Conservation (phyloP, 2,797 vertebrate species). For the Ctenosaura bakeri region DNA sequence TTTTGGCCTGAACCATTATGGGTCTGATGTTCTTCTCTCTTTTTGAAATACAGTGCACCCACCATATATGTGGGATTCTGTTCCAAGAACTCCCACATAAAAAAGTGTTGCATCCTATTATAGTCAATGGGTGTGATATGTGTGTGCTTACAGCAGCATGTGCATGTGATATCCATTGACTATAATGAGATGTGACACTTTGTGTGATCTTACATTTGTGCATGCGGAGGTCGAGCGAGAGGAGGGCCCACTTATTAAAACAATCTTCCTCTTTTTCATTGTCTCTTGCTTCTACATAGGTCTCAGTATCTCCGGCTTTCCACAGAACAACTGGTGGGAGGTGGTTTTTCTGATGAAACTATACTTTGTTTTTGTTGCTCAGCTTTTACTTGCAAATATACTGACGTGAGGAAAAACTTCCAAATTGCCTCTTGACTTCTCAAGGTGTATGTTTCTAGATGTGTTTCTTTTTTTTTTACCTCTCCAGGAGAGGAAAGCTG, state of each 20-base stretch:
- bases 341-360: not conserved
- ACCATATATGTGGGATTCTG: too few relatives aligned
- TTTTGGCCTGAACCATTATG: not conserved
- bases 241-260: not conserved
- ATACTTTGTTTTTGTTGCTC: constrained; percentile 8
- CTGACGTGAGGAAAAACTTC: constrained; percentile 10
- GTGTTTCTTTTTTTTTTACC: not conserved
- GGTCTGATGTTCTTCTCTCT: not conserved
- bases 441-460: not conserved
- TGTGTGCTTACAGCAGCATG: too few relatives aligned
- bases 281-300: not conserved
- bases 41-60: not conserved
- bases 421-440: not conserved
- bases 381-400: not conserved
- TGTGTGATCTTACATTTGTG: too few relatives aligned
- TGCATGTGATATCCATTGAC: too few relatives aligned
- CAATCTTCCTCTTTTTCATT: not conserved
- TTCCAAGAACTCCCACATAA: too few relatives aligned
- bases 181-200: too few relatives aligned
- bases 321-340: not conserved
- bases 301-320: too few relatives aligned
- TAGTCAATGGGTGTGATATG: too few relatives aligned
- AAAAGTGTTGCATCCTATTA: too few relatives aligned
- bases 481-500: not conserved
- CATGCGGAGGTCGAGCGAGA: too few relatives aligned